Base-by-base conservation (phyloP, 2,797 vertebrate genomes). In the Anisognathus igniventris region DNA sequence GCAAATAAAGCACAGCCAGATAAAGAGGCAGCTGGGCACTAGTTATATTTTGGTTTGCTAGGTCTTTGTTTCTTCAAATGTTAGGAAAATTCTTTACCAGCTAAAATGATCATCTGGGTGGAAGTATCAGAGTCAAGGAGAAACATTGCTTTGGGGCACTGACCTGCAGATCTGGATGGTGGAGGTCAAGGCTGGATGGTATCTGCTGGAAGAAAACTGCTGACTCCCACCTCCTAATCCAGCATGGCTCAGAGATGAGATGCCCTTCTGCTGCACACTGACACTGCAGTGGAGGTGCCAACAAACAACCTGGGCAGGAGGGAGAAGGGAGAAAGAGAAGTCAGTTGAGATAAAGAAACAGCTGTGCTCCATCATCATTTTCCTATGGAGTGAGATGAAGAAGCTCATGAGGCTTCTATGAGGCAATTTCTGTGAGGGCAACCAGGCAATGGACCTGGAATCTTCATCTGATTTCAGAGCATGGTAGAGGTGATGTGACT, bases 1-100 rank as follows among this genome's bases (percentile, higher is more conserved):
- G 66, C 86, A 96, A 97, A 94, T 90, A 92, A 84, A 94, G 84
- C 62, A 60, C 45, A 79, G 70, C 8, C 90, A 96, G 91, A 93
- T 93, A 84, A 90, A 96, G 60, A 91, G 71, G 48, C 82, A 92
- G 62, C 44, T 45, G 60, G 82, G 62, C 74, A 78, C 64, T 39
- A 64, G 79, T 40, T 70, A 48, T 73, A 71, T 93, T 93, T 96
- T 84, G 66, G n/a, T 84, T 92, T 92, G 53, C 42, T 90, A 71
- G 44, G 66, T 75, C 58, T 90, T 91, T 90, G 6, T 92, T 91
- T 92, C 93, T 93, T 83, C 61, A 81, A 23, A 44, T 88, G 45
- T 67, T 45, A 72, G 70, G 91, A 92, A 76, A 86, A 70, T 53
- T 60, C 58, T 81, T 77, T 60, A 91, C 56, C 23, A 68, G 44